phyloP scores from a whole-genome alignment of 2,113 vertebrate genomes.

The Callipepla californica region DNA sequence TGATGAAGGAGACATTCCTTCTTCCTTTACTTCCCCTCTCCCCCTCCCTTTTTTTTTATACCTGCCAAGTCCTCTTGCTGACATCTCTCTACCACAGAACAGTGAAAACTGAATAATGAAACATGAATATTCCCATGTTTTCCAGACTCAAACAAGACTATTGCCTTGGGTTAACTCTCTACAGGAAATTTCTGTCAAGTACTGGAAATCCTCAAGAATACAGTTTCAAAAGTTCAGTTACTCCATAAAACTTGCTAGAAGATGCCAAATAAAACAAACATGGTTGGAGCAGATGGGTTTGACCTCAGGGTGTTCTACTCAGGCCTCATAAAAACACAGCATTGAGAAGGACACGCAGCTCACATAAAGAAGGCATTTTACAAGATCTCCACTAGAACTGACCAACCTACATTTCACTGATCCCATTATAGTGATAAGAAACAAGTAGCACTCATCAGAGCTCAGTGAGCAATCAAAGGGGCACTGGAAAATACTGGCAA shows the following conservation, averaged over 20 bases:
- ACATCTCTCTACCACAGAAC: not conserved
- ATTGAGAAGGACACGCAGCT: not conserved
- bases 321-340: not conserved
- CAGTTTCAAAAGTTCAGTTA: not conserved
- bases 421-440: not conserved
- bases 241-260: not conserved
- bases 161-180: not conserved
- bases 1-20: not conserved
- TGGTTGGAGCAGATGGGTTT: fast-evolving
- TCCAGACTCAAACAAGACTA: not conserved
- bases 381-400: not conserved
- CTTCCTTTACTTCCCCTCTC: not conserved
- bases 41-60: not conserved
- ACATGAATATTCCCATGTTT: not conserved
- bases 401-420: not conserved
- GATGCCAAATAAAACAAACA: not conserved
- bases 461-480: not conserved
- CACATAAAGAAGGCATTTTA: not conserved
- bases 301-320: not conserved
- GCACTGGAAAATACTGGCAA: not conserved
- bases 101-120: not conserved
- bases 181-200: not conserved
- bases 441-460: not conserved
- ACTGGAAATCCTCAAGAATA: not conserved
- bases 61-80: not conserved